These are phyloP conservation scores for Zingel zingel DNA, from an alignment of 2,113 vertebrate species.

Conservation along the genomic window DNA sequence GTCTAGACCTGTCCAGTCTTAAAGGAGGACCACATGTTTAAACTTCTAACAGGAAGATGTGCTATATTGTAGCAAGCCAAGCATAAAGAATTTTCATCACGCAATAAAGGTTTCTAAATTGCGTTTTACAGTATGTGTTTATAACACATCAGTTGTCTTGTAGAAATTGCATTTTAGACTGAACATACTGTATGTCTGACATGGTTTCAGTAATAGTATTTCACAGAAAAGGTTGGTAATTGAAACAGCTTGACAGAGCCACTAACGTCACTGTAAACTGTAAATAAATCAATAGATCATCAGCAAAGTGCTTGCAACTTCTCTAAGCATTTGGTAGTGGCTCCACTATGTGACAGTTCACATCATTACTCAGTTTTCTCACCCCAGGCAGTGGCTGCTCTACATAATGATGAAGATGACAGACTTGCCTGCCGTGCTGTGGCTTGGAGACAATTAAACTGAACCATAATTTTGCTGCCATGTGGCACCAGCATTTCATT, in stretches of 20 bases:
- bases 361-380: conserved; percentile 32
- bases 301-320: conserved; percentile 19
- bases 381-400: conserved; percentile 42
- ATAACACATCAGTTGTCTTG: neutral
- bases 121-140: neutral
- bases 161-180: neutral
- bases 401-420: conserved; percentile 46
- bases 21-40: conserved; percentile 32
- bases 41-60: neutral
- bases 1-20: conserved; percentile 45
- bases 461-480: conserved; percentile 23
- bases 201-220: neutral
- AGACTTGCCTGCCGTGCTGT: conserved; percentile 35
- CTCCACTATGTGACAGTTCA: conserved; percentile 6
- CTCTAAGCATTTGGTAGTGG: conserved; percentile 9
- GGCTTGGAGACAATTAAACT: conserved; percentile 43
- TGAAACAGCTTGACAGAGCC: conserved; percentile 37
- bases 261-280: conserved; percentile 15
- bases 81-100: neutral
- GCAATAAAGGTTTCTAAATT: conserved; percentile 4
- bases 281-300: conserved; percentile 52
- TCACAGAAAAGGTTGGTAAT: conserved; percentile 7
- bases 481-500: conserved; percentile 24
- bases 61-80: conserved; percentile 17
- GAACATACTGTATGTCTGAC: neutral